These are phyloP conservation scores for Helobdella robusta DNA, from an alignment of 2,888 invertebrate species.

Conservation along the genomic window DNA sequence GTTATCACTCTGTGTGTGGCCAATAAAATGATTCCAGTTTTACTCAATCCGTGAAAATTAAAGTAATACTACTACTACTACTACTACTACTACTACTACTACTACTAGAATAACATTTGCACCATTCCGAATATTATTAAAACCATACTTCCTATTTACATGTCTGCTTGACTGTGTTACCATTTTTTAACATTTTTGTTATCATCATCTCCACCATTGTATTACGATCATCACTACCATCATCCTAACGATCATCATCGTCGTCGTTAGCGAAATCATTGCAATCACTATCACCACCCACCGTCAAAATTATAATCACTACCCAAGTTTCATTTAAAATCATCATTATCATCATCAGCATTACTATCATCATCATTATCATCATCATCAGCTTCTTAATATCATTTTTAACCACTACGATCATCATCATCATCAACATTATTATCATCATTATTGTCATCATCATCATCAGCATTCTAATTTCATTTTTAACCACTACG, in stretches of 20 bases:
- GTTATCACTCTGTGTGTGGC: too few relatives aligned
- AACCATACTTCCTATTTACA: too few relatives aligned
- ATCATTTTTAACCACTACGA: not conserved
- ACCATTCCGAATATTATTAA: too few relatives aligned
- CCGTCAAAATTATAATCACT: too few relatives aligned
- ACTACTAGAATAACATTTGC: too few relatives aligned
- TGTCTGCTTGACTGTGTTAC: too few relatives aligned
- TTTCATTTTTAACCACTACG: constrained; percentile 17
- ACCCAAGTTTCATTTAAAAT: not conserved
- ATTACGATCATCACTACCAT: not conserved
- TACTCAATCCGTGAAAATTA: too few relatives aligned
- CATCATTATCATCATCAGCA: constrained; percentile 1
- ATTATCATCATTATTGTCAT: constrained; percentile 11
- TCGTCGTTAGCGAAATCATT: too few relatives aligned
- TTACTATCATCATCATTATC: not conserved
- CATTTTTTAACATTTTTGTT: not conserved
- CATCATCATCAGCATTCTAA: constrained; percentile 24
- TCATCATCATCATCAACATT: constrained; percentile 7
- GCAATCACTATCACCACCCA: too few relatives aligned
- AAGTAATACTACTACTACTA: too few relatives aligned
- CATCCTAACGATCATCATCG: not conserved
- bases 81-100: too few relatives aligned
- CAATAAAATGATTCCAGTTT: too few relatives aligned
- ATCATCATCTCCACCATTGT: not conserved
- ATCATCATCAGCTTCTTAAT: not conserved